These are phyloP conservation scores for Leucophora obtusa DNA, from an alignment of 2,888 invertebrate species.

Conservation along the genomic window DNA sequence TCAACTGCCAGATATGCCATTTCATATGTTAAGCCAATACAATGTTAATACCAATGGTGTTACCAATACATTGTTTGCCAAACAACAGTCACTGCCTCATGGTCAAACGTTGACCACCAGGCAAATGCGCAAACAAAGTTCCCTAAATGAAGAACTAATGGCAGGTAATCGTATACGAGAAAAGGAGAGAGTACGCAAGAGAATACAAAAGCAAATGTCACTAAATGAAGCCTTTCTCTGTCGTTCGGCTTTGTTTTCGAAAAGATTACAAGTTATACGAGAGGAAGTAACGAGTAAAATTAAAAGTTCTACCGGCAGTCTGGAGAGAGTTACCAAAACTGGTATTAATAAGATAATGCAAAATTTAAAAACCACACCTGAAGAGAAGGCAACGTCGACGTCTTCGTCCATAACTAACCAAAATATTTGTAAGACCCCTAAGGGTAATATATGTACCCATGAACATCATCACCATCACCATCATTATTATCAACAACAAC, in stretches of 20 bases:
- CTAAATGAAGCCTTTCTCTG: constrained; percentile 91
- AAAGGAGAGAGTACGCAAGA: constrained; percentile 88
- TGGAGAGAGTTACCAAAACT: constrained; percentile 90
- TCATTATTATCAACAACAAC: constrained; percentile 65
- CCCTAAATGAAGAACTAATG: constrained; percentile 93
- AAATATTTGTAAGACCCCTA: constrained; percentile 37
- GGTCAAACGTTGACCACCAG: constrained; percentile 47
- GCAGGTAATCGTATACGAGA: constrained; percentile 90
- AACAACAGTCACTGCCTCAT: constrained; percentile 36
- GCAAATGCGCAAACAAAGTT: constrained; percentile 84
- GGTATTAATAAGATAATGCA: constrained; percentile 91
- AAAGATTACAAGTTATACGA: constrained; percentile 77
- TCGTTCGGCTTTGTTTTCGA: constrained; percentile 77
- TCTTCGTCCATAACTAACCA: neutral
- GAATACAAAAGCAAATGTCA: constrained; percentile 93
- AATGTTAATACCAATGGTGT: constrained; percentile 71
- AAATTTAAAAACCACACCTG: constrained; percentile 80
- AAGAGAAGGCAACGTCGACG: constrained; percentile 23
- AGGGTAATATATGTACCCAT: constrained; percentile 56
- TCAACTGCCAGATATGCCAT: constrained; percentile 73
- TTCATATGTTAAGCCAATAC: constrained; percentile 74
- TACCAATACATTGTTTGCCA: constrained; percentile 69
- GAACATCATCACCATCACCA: constrained; percentile 65
- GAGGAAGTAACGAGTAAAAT: constrained; percentile 90
- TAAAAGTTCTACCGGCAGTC: constrained; percentile 89